Evolutionary conservation across 2,888 invertebrate genomes (phyloP), one percentile per base, ranked within the genome.

Genomic region (Danaus chrysippus): DNA sequence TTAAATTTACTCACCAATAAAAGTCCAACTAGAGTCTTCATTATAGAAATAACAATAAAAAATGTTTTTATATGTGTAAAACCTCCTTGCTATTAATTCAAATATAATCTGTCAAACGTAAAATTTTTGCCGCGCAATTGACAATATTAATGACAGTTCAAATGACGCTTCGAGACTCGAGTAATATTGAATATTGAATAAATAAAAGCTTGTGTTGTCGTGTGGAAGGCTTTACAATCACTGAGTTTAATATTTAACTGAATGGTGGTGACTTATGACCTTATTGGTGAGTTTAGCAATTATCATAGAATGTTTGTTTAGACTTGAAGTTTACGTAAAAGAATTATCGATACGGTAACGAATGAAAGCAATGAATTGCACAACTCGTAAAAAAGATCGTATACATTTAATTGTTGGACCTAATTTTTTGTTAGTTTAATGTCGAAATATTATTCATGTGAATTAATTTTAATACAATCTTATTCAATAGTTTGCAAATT

Each of bases 191-290:
- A 10, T 46, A 49, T 49, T 49, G 49, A 49, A 49, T 49, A 49
- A 49, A 49, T 49, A 49, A 49, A 12, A 9, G 15, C 17, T 10
- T 17, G 62, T 62, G 62, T 44, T 46, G 52, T 42, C 19, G 11
- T 44, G 12, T 17, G 12, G 55, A 49, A 49, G 52, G 44, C 12
- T 44, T 52, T 63, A 56, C 62, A 52, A 59, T 63, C 62, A 63
- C 62, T 63, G 56, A 62, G 54, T 46, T 44, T 34, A 34, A 1
- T 5, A 8, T 34, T 34, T 56, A 59, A 59, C 49, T 53, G 55
- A 34, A 56, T n/a, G 59, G 53, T 52, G 52, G 19, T 56, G 59
- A 42, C 62, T 56, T 63, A 34, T 63, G 62, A 63, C 62, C 62
- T 62, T 62, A 52, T n/a, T 17, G 9, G 54, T 49, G 49, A 17